Base-by-base conservation (phyloP, 2,797 vertebrate species). In the Hippoglossus hippoglossus region DNA sequence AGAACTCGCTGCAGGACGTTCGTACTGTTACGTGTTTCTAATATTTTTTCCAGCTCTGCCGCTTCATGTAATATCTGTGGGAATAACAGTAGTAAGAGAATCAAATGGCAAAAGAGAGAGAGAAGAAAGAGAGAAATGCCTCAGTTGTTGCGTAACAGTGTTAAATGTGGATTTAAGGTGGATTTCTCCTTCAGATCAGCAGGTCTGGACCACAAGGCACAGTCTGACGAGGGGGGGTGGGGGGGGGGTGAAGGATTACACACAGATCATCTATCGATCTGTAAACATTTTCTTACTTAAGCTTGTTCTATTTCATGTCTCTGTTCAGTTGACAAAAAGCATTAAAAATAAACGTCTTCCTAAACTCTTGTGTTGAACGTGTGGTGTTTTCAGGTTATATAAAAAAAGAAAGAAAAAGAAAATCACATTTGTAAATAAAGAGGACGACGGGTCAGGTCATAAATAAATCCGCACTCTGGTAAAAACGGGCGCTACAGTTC, bases 211-310 rank as follows among this genome's bases (percentile, higher is more conserved):
- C 39, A 68, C 34, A 58, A 44, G 21, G 5, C 10, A 21, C 28
- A 15, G 5, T 25, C 36, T 39, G 36, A 39, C 44, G 16, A 3
- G 41, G 41, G 4, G 34, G 11, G 22, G n/a, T n/a, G 36, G 21
- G 7, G 19, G 18, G 16, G 10, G 3, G 21, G 24, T 47, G 69
- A 36, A 13, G 12, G 36, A 5, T 21, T 41, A 50, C 46, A 66
- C 28, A 31, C 28, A 31, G 53, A 31, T 41, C 36, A 64, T 64
- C 10, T 65, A 67, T 47, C 8, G 1, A 83, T 63, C n/a, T 84
- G 82, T 89, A 80, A 81, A 88, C 87, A 76, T 82, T 50, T 50
- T 63, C 15, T 85, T 84, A 90, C 88, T 89, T 80, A 85, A 87
- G 70, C 80, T 70, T 65, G 66, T 81, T 58, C 22, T 52, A 62